phyloP scores from a whole-genome alignment of 2,113 vertebrate species.

The Thomomys bottae region DNA sequence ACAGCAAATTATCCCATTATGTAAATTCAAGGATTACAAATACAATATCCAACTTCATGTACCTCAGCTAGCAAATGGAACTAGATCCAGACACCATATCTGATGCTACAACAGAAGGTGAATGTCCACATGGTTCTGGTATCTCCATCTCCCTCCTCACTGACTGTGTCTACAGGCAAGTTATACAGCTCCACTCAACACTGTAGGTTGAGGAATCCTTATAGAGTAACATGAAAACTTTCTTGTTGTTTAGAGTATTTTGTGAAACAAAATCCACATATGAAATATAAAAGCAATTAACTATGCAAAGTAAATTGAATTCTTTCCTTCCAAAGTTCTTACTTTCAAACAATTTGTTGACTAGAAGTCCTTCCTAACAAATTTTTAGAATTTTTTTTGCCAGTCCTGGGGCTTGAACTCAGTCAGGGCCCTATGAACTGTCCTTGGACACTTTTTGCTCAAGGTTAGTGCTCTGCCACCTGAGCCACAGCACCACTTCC shows the following conservation, averaged over 20 bases:
- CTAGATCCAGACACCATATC: neutral
- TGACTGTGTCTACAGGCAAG: neutral
- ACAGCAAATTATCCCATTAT: slow-evolving; percentile 3
- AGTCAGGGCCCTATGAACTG: too few species aligned
- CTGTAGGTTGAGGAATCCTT: neutral
- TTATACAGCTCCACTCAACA: neutral
- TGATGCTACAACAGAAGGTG: neutral
- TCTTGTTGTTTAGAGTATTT: neutral
- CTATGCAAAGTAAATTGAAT: slow-evolving; percentile 21
- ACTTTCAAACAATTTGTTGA: slow-evolving; percentile 33
- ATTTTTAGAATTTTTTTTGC: neutral
- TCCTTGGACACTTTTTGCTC: too few species aligned
- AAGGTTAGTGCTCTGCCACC: too few species aligned
- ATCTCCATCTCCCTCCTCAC: neutral
- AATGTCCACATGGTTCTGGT: neutral
- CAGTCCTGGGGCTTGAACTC: too few species aligned
- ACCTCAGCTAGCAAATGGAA: neutral
- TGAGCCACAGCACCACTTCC: too few species aligned
- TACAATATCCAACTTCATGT: neutral
- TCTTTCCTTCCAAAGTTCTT: neutral
- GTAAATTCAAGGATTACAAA: slow-evolving; percentile 24
- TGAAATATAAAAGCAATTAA: neutral
- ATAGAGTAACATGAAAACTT: neutral
- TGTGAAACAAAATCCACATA: slow-evolving; percentile 3
- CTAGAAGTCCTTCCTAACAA: slow-evolving; percentile 2